Evolutionary conservation across 1,140 invertebrate genomes (phyloP).

Genomic region (Colletes gigas): DNA sequence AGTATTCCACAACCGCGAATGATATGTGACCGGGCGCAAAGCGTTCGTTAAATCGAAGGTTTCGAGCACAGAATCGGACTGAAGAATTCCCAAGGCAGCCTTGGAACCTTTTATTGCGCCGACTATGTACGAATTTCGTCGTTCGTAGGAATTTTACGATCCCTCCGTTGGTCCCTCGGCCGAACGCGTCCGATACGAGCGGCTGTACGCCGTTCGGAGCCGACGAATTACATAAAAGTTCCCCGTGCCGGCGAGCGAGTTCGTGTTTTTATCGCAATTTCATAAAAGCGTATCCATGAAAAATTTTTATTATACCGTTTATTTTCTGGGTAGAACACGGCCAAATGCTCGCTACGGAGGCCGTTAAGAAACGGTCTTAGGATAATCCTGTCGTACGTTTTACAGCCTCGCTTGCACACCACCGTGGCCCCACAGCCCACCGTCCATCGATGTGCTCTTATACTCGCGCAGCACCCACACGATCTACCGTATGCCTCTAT

Average conservation of each 20-base stretch:
- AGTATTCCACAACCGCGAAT: conserved; percentile 2
- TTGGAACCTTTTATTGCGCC: conserved; percentile 41
- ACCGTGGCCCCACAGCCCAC: conserved; percentile 46
- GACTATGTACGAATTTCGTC: conserved; percentile 44
- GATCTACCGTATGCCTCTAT: conserved; percentile 32
- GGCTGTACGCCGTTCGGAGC: background rate
- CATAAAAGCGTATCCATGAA: conserved; percentile 40
- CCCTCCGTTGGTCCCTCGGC: background rate
- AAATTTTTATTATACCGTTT: conserved; percentile 42
- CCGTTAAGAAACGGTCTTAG: conserved; percentile 37
- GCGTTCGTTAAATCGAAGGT: conserved; percentile 22
- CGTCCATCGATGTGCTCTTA: conserved; percentile 40
- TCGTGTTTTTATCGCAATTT: conserved; percentile 39
- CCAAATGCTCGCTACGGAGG: conserved; percentile 7
- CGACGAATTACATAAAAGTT: conserved; percentile 38
- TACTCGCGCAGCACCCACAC: conserved; percentile 29
- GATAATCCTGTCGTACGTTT: conserved; percentile 52
- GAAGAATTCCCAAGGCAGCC: conserved; percentile 13
- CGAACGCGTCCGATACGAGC: conserved; percentile 1
- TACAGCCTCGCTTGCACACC: conserved; percentile 61
- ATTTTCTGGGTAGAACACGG: conserved; percentile 10
- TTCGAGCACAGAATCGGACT: background rate
- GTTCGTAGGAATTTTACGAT: conserved; percentile 42
- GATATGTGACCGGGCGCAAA: conserved; percentile 7
- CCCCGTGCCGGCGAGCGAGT: background rate